A percentile compares a stretch with the other conserved stretches of the same genome.
These are phyloP conservation scores for Salminus brasiliensis DNA, from an alignment of 2,113 vertebrate species.

Conservation along the genomic window DNA sequence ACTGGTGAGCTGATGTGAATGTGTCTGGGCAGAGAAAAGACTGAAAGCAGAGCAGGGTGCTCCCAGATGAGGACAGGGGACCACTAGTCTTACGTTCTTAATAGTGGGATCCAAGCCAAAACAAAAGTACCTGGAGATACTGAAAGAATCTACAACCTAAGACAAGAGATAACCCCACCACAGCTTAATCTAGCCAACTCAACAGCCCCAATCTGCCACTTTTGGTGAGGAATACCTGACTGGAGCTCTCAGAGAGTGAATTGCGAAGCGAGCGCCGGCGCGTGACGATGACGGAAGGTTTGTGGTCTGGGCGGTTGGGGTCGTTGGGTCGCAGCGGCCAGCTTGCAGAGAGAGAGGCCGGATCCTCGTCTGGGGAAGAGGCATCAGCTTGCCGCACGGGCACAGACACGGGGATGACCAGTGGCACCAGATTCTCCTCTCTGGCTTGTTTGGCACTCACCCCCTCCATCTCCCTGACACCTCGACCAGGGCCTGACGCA, in stretches of 20 bases:
- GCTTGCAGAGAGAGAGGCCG: constrained; percentile 66
- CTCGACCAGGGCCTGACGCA: constrained; percentile 38
- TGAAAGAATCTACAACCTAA: too few relatives aligned
- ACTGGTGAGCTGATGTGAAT: neutral
- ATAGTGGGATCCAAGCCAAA: too few relatives aligned
- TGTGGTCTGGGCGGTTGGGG: constrained; percentile 77
- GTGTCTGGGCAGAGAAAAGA: too few relatives aligned
- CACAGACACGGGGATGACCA: constrained; percentile 96
- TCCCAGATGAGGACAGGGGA: neutral
- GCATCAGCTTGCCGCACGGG: constrained; percentile 85
- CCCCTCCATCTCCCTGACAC: constrained; percentile 46
- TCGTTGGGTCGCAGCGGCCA: constrained; percentile 76
- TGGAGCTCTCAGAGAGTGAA: constrained; percentile 77
- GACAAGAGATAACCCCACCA: too few relatives aligned
- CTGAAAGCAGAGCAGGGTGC: neutral
- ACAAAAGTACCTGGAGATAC: too few relatives aligned
- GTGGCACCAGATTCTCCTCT: constrained; percentile 87
- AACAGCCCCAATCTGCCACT: too few relatives aligned
- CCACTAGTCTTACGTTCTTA: neutral
- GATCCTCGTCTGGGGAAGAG: constrained; percentile 72
- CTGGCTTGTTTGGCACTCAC: constrained; percentile 75
- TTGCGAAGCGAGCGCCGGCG: constrained; percentile 87
- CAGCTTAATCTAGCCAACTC: too few relatives aligned
- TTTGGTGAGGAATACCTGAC: constrained; percentile 71
- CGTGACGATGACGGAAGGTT: constrained; percentile 92